These are phyloP conservation scores for Catostomus latipinnis DNA, from an alignment of 2,797 vertebrate genomes.

Conservation along the genomic window DNA sequence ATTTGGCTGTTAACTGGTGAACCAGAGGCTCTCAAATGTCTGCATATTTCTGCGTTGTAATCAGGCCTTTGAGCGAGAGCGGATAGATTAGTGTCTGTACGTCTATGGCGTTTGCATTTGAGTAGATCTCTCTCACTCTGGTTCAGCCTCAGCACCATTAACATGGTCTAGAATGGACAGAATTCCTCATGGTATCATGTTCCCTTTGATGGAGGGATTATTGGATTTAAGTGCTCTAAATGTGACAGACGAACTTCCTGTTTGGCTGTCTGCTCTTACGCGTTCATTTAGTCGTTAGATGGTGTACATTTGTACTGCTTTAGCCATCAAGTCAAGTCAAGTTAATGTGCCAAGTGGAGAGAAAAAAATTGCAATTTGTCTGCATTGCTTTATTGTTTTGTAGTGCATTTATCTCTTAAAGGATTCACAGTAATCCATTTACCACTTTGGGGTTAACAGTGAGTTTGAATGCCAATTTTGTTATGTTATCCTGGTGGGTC, in stretches of 20 bases:
- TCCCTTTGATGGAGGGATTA: constrained; percentile 21
- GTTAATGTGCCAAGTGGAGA: no score
- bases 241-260: constrained; percentile 35
- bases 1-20: no score
- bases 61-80: not conserved
- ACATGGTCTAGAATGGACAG: not conserved
- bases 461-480: no score
- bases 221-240: constrained; percentile 33
- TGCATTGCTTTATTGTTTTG: no score
- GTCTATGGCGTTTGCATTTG: not conserved
- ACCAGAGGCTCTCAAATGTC: no score
- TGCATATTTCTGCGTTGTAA: no score
- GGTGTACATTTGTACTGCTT: not conserved
- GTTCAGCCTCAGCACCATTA: constrained; percentile 1
- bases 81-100: not conserved
- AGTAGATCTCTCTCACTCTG: no score
- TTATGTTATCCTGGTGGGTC: no score
- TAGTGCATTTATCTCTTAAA: no score
- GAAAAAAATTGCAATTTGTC: no score
- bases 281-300: not conserved
- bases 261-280: not conserved
- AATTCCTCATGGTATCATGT: constrained; percentile 9
- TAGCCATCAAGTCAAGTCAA: not conserved
- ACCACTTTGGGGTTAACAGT: no score
- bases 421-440: no score